Evolutionary conservation across 1,140 invertebrate species (phyloP).

Genomic region (Drosophila aff.): DNA sequence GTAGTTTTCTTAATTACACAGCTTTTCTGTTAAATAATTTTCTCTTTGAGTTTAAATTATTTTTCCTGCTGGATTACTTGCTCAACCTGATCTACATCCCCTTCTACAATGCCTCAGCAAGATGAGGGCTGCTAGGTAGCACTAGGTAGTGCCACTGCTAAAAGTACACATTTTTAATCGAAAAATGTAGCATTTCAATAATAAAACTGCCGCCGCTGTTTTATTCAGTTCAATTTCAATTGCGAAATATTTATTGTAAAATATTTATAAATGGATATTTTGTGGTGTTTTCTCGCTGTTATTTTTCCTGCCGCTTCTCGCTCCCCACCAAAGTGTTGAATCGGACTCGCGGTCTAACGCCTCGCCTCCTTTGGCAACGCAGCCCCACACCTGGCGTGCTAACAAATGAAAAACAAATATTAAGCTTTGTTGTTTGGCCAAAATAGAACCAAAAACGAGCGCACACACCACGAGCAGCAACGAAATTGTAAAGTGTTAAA

Average conservation of each 20-base stretch:
- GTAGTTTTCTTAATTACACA: too few species aligned
- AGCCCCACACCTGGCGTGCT: constrained; percentile 26
- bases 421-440: constrained; percentile 72
- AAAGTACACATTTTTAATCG: constrained; percentile 14
- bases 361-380: constrained; percentile 35
- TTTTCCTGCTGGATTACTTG: too few species aligned
- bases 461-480: constrained; percentile 8
- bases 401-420: constrained; percentile 79
- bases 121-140: constrained; percentile 18
- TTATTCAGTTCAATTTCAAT: constrained; percentile 42
- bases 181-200: constrained; percentile 12
- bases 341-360: constrained; percentile 61
- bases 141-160: constrained; percentile 28
- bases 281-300: constrained; percentile 19
- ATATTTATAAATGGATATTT: constrained; percentile 74
- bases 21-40: too few species aligned
- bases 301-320: constrained; percentile 9
- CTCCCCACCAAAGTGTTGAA: constrained; percentile 60
- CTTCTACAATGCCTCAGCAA: neutral
- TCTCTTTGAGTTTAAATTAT: too few species aligned
- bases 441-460: constrained; percentile 57
- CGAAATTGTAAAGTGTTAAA: constrained; percentile 82
- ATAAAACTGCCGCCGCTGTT: constrained; percentile 13
- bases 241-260: constrained; percentile 62
- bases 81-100: too few species aligned